Evolutionary conservation across 2,888 invertebrate genomes (phyloP).

Genomic region (Pseudolycoriella hygida): DNA sequence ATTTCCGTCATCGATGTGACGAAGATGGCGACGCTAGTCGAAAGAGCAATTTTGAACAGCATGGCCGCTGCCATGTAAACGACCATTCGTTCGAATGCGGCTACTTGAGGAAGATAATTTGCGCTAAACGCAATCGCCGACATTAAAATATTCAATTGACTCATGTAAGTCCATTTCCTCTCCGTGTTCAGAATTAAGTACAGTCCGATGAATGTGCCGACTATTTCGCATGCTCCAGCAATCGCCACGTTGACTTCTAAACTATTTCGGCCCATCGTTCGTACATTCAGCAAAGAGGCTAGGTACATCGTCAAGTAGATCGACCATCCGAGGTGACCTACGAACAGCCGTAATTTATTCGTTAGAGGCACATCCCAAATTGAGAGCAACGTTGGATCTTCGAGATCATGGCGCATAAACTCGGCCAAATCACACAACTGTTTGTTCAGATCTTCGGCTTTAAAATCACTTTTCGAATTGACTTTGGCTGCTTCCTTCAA

Average conservation of each 20-base stretch:
- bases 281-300: constrained; percentile 30
- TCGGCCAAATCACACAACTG: constrained; percentile 27
- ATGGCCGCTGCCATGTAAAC: too few relatives aligned
- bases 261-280: constrained; percentile 29
- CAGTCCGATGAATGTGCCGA: not conserved
- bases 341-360: constrained; percentile 20
- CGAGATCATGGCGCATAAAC: constrained; percentile 17
- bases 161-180: not conserved
- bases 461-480: constrained; percentile 24
- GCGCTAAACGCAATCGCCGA: too few relatives aligned
- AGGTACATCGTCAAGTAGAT: constrained; percentile 30
- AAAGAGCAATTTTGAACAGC: too few relatives aligned
- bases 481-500: constrained; percentile 24
- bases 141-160: too few relatives aligned
- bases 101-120: too few relatives aligned
- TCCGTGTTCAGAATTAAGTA: not conserved
- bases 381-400: constrained; percentile 27
- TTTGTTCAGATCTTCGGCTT: constrained; percentile 27
- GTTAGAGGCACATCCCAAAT: constrained; percentile 27
- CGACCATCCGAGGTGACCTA: constrained; percentile 27
- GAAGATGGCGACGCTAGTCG: too few relatives aligned
- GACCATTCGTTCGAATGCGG: too few relatives aligned
- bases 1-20: too few relatives aligned
- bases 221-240: constrained; percentile 18
- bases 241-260: constrained; percentile 28